Base-by-base conservation (phyloP, 1,140 invertebrate species). In the Nautilus pompilius region DNA sequence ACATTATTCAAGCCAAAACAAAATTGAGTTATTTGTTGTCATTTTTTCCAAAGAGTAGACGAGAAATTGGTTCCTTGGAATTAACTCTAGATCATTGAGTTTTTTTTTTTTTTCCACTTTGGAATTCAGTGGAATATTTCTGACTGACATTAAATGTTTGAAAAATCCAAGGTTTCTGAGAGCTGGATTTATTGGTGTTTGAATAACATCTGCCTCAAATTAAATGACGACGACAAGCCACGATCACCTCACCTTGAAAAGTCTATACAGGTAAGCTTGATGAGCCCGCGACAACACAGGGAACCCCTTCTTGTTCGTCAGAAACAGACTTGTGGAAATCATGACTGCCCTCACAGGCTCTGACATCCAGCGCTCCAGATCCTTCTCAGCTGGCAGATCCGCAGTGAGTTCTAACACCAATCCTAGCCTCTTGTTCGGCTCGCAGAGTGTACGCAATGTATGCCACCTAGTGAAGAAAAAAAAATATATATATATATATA, bases 311-410 rank as follows among this genome's bases (percentile, higher is more conserved):
- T 85, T 85, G 73, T 87, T 87, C 26, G 81, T 82, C 0, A 83
- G 65, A 80, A 97, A 97, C 48, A 93, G 81, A 62, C 86, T 85
- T 5, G 94, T 94, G 13, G 92, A 89, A 26, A 98, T 79, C 36
- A 95, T 84, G n/a, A 96, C 81, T 65, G 89, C 90, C 78, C 89
- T 92, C 0, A 98, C 86, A 20, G 94, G 94, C 84, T 98, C 96
- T 5, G 94, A 93, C 17, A 94, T 75, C 96, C 96, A 99, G 61
- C 94, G 87, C 24, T 90, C 85, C 20, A 97, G 82, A 67, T 89
- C 83, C 22, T 86, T 83, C 28, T 86, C 78, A 10, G 85, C 82
- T 22, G 92, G 92, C 0, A 91, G 76, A 78, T 95, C 87, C 30
- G 84, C 82, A 57, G 84, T 86, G 13, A 91, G 62, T 75, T 90